Conservation (phyloP, 2,797 vertebrate species). For the Echeneis naucrates region DNA sequence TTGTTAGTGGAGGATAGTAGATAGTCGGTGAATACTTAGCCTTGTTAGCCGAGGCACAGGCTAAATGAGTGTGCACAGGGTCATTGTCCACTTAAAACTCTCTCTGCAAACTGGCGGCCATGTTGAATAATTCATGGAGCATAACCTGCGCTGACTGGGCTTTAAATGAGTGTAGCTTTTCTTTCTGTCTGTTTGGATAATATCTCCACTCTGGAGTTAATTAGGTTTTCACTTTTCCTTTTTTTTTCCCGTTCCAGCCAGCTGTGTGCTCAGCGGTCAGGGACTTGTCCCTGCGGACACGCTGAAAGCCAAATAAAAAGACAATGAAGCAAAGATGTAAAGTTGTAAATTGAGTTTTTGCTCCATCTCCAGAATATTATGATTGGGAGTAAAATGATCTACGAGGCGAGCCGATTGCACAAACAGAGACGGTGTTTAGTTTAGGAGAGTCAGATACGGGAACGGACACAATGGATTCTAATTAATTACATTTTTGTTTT, state of each 20-base stretch:
- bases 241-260: conserved; percentile 57
- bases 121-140: conserved; percentile 83
- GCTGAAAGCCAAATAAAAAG: conserved; percentile 59
- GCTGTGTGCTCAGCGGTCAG: conserved; percentile 69
- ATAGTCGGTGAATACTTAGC: conserved; percentile 80
- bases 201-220: conserved; percentile 79
- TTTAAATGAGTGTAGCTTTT: conserved; percentile 76
- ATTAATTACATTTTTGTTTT: no score
- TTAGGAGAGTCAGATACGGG: background rate
- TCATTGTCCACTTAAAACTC: conserved; percentile 86
- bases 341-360: conserved; percentile 52
- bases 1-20: conserved; percentile 82
- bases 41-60: conserved; percentile 81
- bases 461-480: no score
- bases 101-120: conserved; percentile 71
- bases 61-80: conserved; percentile 83
- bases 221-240: conserved; percentile 68
- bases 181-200: conserved; percentile 80
- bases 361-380: conserved; percentile 8
- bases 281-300: conserved; percentile 63
- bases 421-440: background rate
- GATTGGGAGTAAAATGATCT: conserved; percentile 20
- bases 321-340: conserved; percentile 57
- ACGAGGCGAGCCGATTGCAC: background rate
- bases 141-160: conserved; percentile 72